Evolutionary conservation across 2,888 invertebrate genomes (phyloP), one percentile per base, ranked within the genome.

Genomic region (Crocallis elinguaria): DNA sequence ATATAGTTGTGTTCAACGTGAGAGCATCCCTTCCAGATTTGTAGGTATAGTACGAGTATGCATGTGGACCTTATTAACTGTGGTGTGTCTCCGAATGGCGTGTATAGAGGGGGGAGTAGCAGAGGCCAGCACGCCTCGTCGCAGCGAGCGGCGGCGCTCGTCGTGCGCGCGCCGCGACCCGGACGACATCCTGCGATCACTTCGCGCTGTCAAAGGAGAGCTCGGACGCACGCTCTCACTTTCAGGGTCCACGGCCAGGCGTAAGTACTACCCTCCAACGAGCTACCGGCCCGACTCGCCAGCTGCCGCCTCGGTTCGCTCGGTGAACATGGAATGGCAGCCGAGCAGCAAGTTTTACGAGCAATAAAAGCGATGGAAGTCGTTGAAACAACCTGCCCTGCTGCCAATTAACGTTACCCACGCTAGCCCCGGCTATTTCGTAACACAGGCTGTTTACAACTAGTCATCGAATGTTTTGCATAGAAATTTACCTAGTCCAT

Each of bases 81-180:
- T 66, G 60, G 45, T 59, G 59, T 49, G 60, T 55, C 25, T 57
- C 54, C 37, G 64, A 56, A 46, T 67, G 69, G 66, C 66, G 57
- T 60, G 67, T 69, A 70, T 79, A 79, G 63, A 74, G 49, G 80
- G 79, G 41, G 78, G 71, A 38, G n/a, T n/a, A n/a, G 82, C 86
- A 73, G 73, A 68, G 30, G 71, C 75, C 36, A 71, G 70, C 56
- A 84, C 82, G 59, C 86, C 90, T 56, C 84, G 88, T 4, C 87
- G 89, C 67, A 78, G 60, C 61, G 95, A 96, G 73, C 92, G 96
- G 50, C 94, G 97, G 30, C 93, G 97, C 51, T 96, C 96, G 69
- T 96, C 96, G 50, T 95, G 95, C 77, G 95, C 95, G 33, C 94
- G 96, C 32, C 94, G 96, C 67, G 96, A 96, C 85, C 96, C 96